Base-by-base conservation (phyloP, 2,797 vertebrate species). In the Prionace glauca region DNA sequence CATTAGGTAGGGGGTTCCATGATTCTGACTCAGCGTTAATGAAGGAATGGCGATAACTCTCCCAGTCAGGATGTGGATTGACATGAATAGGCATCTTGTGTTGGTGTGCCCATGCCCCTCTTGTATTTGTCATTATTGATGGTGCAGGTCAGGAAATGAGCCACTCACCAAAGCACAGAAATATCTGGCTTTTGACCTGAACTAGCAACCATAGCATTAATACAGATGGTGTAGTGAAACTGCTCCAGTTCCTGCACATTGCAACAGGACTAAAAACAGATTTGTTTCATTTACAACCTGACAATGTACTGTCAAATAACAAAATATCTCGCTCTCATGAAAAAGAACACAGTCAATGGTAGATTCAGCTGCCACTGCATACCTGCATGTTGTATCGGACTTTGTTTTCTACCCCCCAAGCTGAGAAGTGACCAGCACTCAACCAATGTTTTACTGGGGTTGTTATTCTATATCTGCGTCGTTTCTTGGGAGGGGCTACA, bases 371-470 rank as follows among this genome's bases (percentile, higher is more conserved):
- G 26, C 20, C 26, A 95, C 32, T 50, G 45, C 32, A n/a, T 56
- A 95, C 69, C 45, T 74, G 41, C 45, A 95, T 95, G 5, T 77
- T n/a, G 26, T 95, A 56, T 20, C 29, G 41, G 14, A 95, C 32
- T 32, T 95, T 41, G 32, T 95, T 45, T 95, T 95, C 71, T 95
- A 32, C 18, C 2, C 93, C 93, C 93, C 93, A 77, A 32, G 93
- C 93, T 32, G 93, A 95, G 29, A 77, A 95, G 26, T 95, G 71
- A 60, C 71, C 45, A n/a, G 45, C 50, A 45, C 26, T 60, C 90
- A 92, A 36, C 14, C 26, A 26, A 77, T 77, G 29, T 77, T 22
- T 8, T 77, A 50, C 50, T 8, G 93, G 71, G 0, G 10, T 95
- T 5, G 26, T 20, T 74, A n/a, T n/a, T 41, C 0, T 56, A 14